Base-by-base conservation (phyloP, 2,888 invertebrate species). In the Trissonchulus latispiculum region DNA sequence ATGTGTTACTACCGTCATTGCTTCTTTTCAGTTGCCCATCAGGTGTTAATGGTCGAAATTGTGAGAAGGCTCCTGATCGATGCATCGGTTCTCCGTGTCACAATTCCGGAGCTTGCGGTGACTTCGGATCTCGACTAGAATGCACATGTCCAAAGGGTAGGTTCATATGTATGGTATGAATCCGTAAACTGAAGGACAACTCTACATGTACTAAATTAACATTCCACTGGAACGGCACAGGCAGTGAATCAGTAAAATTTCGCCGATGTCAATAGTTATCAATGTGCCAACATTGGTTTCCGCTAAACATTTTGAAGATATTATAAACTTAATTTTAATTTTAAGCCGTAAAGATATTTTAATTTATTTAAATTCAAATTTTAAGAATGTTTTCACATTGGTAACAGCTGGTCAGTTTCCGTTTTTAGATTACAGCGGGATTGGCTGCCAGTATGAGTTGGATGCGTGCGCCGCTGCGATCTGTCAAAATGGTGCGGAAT, bases 21-120 rank as follows among this genome's bases (percentile, higher is more conserved):
- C n/a, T 32, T 62, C 23, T 76, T 75, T 75, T 71, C 79, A 90
- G 90, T 8, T 94, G 94, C 81, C 93, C 93, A 67, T 92, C 92
- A 76, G 95, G 95, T 79, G 95, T 95, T 0, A 95, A 95, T 81
- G 96, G 95, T 15, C 95, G 95, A 84, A 91, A 94, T 83, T 96
- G 96, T 83, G 95, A 95, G 85, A 93, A 93, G 0, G 94, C 95
- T 0, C 95, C 95, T 1, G 94, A 95, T 84, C 89, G 95, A 77
- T 93, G 93, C 82, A 91, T 93, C 75, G 93, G 93, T 35, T 90
- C 90, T 80, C 93, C 93, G 1, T 96, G 95, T 83, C 94, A 94
- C 92, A 95, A 96, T 80, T 92, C 91, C 67, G 95, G 95, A 72
- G 90, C 90, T 82, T 96, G 95, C 80, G 93, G 93, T 85, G 95